These are phyloP conservation scores for Avahi laniger DNA, from an alignment of 2,797 vertebrate species.

Conservation along the genomic window DNA sequence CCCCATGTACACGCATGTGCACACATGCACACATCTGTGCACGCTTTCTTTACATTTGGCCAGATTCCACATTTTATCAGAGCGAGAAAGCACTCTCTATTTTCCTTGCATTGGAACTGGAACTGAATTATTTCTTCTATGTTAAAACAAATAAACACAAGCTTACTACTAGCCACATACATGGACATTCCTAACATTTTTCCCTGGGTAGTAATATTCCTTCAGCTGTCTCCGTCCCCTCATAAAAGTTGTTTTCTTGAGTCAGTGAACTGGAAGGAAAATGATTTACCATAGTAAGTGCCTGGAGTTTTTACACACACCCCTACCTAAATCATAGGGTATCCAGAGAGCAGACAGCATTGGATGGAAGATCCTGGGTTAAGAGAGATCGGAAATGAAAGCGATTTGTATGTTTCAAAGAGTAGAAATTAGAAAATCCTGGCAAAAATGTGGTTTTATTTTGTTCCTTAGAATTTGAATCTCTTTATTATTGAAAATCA, in stretches of 20 bases:
- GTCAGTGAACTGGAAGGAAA: neutral
- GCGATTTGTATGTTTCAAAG: too few relatives aligned
- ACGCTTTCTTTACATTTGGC: neutral
- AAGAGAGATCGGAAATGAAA: neutral
- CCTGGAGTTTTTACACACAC: neutral
- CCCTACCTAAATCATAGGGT: too few relatives aligned
- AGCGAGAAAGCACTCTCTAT: neutral
- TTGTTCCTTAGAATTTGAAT: neutral
- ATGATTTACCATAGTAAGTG: accelerated
- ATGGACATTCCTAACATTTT: accelerated
- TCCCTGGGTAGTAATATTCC: neutral
- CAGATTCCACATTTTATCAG: neutral
- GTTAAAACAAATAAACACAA: neutral
- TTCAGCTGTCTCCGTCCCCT: neutral
- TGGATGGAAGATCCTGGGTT: neutral
- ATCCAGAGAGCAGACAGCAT: neutral
- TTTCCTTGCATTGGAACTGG: neutral
- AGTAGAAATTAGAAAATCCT: neutral
- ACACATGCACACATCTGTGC: too few relatives aligned
- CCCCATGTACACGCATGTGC: neutral
- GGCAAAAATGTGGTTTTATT: neutral
- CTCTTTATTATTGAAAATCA: neutral
- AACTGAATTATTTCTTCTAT: neutral
- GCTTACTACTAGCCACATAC: too few relatives aligned
- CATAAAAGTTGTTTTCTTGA: neutral